Conservation (phyloP, 2,888 invertebrate species). For the Eumerus sabulonum region DNA sequence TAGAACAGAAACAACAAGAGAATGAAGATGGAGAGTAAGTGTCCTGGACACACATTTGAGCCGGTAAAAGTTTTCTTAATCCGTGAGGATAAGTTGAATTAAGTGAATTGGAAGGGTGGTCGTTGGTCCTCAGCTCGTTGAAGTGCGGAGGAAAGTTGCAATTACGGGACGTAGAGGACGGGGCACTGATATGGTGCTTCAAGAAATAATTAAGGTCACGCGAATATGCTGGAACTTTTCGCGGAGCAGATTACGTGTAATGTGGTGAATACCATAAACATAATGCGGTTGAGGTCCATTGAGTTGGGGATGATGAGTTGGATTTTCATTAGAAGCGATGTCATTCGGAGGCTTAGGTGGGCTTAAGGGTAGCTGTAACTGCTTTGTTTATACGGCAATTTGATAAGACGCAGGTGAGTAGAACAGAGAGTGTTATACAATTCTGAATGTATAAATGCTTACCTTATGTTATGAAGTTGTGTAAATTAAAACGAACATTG, state of each 20-base stretch:
- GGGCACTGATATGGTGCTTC: constrained; percentile 9
- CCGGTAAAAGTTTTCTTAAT: constrained; percentile 55
- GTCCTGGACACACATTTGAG: constrained; percentile 27
- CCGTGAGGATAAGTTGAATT: constrained; percentile 61
- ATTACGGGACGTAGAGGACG: constrained; percentile 18
- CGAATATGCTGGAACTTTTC: constrained; percentile 37
- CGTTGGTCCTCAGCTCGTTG: background rate
- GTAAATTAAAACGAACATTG: too few species aligned
- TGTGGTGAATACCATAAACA: constrained; percentile 40
- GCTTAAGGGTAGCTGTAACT: too few species aligned
- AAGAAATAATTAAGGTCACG: constrained; percentile 47
- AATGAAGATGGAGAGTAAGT: too few species aligned
- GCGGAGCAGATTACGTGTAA: constrained; percentile 33
- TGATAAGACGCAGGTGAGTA: too few species aligned
- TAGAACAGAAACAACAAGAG: too few species aligned
- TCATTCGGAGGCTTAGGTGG: constrained; percentile 40
- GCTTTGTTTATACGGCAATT: too few species aligned
- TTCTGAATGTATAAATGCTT: too few species aligned
- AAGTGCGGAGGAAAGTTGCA: constrained; percentile 23
- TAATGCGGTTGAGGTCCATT: constrained; percentile 22
- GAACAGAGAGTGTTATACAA: too few species aligned
- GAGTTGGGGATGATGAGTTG: constrained; percentile 18
- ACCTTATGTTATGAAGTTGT: too few species aligned
- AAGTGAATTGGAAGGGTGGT: constrained; percentile 36
- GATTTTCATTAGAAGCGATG: constrained; percentile 53